Base-by-base conservation (phyloP, 2,797 vertebrate genomes). In the Pangasius krempfi region DNA sequence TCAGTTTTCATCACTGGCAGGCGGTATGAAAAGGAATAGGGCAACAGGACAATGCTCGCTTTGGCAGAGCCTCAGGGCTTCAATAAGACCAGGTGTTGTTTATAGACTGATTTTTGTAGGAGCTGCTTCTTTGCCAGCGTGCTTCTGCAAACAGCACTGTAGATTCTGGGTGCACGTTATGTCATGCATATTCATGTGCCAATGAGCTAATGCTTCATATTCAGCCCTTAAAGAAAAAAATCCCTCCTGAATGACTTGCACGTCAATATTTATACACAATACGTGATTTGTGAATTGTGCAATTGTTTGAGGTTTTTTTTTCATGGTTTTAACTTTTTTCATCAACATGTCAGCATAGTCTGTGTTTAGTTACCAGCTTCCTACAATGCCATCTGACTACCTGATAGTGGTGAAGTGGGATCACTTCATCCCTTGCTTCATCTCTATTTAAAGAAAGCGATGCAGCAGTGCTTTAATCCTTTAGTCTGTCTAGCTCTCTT, bases 41-140 rank as follows among this genome's bases (percentile, higher is more conserved):
- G 56, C 56, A 83, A 79, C 14, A 30, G 91, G 90, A 91, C 91
- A 91, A 92, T n/a, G 92, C 91, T 86, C 84, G 81, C 66, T 75
- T 89, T 93, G 83, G 60, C 85, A 88, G 40, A 73, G 89, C 84
- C 44, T 64, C 30, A 7, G 33, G 50, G 86, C 9, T 78, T 87
- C 82, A 84, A 87, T 83, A 86, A 73, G 86, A 89, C 86, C 89
- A 89, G 86, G 81, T 89, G 89, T 84, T 84, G 81, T 87, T 87
- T 89, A 87, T 78, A 78, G 81, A 84, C n/a, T 60, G 37, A 12
- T 60, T 88, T 84, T 84, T 84, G 20, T 62, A 60, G 54, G 9
- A 30, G 33, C 58, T 20, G n/a, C 54, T 87, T 16, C 27, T 20
- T 78, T 79, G 72, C 80, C 86, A 89, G 62, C 6, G n/a, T 79